phyloP scores from a whole-genome alignment of 2,888 invertebrate genomes.

The Orthosia gracilis region DNA sequence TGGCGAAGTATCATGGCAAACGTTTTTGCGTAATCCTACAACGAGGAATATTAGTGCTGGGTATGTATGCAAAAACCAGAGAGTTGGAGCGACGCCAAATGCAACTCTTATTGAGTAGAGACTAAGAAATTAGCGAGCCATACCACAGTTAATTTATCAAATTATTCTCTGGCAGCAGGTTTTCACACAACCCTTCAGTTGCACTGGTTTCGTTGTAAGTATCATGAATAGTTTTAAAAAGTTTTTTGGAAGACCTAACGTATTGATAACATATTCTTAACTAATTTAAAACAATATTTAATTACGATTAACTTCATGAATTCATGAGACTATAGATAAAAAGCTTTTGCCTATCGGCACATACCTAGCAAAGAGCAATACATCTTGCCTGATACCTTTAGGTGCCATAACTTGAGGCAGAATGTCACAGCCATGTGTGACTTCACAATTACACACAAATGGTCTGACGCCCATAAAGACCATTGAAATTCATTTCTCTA shows the following conservation, averaged over 20 bases:
- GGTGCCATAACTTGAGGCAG: conserved; percentile 18
- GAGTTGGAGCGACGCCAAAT: too few species aligned
- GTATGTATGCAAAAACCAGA: too few species aligned
- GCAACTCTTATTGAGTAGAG: too few species aligned
- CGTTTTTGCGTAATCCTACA: neutral
- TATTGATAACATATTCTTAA: neutral
- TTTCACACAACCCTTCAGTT: too few species aligned
- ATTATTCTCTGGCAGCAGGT: too few species aligned
- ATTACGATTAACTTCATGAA: neutral
- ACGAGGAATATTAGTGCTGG: neutral
- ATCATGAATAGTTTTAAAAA: neutral
- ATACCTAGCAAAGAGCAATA: neutral
- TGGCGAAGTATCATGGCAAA: neutral
- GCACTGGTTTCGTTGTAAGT: too few species aligned
- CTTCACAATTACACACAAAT: conserved; percentile 58
- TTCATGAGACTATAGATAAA: neutral
- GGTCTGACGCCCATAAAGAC: conserved; percentile 40
- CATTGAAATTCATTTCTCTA: conserved; percentile 47
- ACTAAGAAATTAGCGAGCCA: too few species aligned
- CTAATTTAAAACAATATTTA: neutral
- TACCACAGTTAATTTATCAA: too few species aligned
- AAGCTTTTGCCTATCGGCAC: neutral
- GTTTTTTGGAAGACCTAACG: neutral
- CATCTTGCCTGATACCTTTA: conserved; percentile 3
- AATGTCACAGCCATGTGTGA: conserved; percentile 50